Conservation (phyloP, 2,113 vertebrate genomes). For the Brachirus orientalis region DNA sequence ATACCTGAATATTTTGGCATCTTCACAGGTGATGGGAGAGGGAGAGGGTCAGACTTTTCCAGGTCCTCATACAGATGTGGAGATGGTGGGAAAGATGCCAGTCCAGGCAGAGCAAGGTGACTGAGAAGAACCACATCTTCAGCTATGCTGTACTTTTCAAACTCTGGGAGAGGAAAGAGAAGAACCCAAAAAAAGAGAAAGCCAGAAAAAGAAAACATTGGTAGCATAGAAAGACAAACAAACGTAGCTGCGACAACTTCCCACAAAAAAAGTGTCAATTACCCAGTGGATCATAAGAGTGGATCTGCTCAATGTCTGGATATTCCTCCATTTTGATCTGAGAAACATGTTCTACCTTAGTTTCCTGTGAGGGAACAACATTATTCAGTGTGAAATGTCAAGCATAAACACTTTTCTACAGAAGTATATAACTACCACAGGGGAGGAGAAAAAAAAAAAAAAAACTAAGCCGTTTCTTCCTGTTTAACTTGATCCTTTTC, state of each 20-base stretch:
- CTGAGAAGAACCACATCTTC: conserved; percentile 68
- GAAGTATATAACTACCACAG: too few species aligned
- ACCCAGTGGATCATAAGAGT: conserved; percentile 75
- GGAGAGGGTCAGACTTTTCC: conserved; percentile 27
- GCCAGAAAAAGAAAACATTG: background rate
- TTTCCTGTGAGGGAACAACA: conserved; percentile 47
- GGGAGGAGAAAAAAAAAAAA: too few species aligned
- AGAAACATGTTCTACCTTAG: conserved; percentile 32
- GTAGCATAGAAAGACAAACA: background rate
- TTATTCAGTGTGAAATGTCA: background rate
- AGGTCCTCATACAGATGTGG: conserved; percentile 17
- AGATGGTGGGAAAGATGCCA: conserved; percentile 37
- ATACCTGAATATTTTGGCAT: conserved; percentile 53
- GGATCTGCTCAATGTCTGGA: conserved; percentile 67
- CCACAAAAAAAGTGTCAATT: background rate
- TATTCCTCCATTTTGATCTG: conserved; percentile 57
- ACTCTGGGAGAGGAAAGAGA: conserved; percentile 56
- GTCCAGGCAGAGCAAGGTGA: conserved; percentile 55
- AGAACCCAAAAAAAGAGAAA: too few species aligned
- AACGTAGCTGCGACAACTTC: too few species aligned
- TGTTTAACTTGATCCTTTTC: too few species aligned
- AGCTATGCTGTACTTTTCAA: conserved; percentile 57
- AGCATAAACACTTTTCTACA: too few species aligned
- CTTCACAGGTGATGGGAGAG: conserved; percentile 41
- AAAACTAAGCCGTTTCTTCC: too few species aligned